A percentile compares a stretch with the other conserved stretches of the same genome.
Conservation (phyloP, 2,888 invertebrate genomes). For the Cataglyphis rosenhaueri region DNA sequence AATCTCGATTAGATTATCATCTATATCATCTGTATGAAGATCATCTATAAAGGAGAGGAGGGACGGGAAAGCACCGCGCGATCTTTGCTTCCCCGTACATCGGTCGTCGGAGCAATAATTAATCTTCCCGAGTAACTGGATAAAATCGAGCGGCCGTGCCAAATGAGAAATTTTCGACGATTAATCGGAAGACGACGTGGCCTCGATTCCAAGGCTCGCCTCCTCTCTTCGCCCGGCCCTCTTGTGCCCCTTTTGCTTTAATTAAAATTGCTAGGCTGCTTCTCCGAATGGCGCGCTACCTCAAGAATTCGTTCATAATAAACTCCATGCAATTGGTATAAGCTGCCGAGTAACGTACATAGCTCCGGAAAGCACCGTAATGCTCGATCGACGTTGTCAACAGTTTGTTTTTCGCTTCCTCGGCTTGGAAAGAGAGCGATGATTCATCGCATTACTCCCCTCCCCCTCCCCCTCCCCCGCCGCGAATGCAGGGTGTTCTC, state of each 20-base stretch:
- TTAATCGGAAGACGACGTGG: constrained; percentile 36
- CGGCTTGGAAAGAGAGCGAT: constrained; percentile 41
- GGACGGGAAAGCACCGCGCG: background rate
- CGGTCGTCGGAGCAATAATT: constrained; percentile 4
- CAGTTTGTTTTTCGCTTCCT: constrained; percentile 36
- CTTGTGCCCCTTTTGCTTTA: constrained; percentile 74
- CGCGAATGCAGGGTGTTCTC: constrained; percentile 31
- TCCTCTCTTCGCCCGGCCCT: constrained; percentile 54
- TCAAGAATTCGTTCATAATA: constrained; percentile 82
- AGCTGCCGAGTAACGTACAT: constrained; percentile 8
- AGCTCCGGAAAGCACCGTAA: constrained; percentile 33
- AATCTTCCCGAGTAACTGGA: constrained; percentile 69
- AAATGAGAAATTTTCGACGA: constrained; percentile 46
- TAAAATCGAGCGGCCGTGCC: constrained; percentile 72
- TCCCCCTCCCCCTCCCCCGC: background rate
- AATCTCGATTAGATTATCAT: background rate
- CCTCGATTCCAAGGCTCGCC: constrained; percentile 45
- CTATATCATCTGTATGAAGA: no score
- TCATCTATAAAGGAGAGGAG: background rate
- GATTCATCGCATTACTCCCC: constrained; percentile 47
- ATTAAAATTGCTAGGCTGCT: constrained; percentile 84
- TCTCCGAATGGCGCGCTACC: constrained; percentile 71
- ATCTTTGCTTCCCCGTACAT: no score
- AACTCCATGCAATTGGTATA: constrained; percentile 72
- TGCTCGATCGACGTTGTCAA: constrained; percentile 37